Evolutionary conservation across 2,797 vertebrate genomes (phyloP), one percentile per base, ranked within the genome.

Genomic region (Pseudopleuronectes americanus): DNA sequence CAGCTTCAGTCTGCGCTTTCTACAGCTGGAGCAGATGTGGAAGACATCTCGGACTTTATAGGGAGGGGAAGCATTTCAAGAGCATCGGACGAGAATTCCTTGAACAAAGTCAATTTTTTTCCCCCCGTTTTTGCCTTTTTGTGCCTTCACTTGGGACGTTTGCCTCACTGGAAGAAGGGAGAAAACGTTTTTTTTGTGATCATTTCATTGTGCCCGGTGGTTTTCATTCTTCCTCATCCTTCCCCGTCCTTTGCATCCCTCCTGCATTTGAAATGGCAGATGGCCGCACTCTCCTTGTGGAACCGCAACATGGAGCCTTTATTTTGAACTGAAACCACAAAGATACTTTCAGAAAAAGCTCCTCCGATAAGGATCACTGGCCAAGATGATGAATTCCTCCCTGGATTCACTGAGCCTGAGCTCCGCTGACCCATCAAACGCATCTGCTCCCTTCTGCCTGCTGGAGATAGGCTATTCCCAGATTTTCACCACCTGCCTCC

Each of bases 331-430:
- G 74, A 91, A 75, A 79, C 52, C 58, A 7, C 13, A 60, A 66
- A 53, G 76, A 66, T 53, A 33, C 58, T 57, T 12, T 63, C 33
- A 22, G 57, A 71, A 68, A 43, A 56, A 67, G 49, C 71, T 77
- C 54, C 68, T 89, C 77, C 52, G 62, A 87, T 88, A 84, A 76
- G 81, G 87, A 87, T 84, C 84, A 84, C 92, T 89, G 45, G 91
- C 94, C 90, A 95, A 95, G 93, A 98, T 94, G 94, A 98, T 98
- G 97, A 99, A 98, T 94, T 94, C 94, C 93, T 96, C 96, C 88
- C 90, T 94, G 92, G 95, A 96, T 81, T 90, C 73, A 61, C 74
- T 95, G 87, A 96, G 96, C 92, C 92, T 95, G 84, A 97, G 92
- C 92, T 93, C 68, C 21, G 69, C 80, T 65, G 75, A 86, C 74